These are phyloP conservation scores for Shinisaurus crocodilurus DNA, from an alignment of 2,113 vertebrate species.

Conservation along the genomic window DNA sequence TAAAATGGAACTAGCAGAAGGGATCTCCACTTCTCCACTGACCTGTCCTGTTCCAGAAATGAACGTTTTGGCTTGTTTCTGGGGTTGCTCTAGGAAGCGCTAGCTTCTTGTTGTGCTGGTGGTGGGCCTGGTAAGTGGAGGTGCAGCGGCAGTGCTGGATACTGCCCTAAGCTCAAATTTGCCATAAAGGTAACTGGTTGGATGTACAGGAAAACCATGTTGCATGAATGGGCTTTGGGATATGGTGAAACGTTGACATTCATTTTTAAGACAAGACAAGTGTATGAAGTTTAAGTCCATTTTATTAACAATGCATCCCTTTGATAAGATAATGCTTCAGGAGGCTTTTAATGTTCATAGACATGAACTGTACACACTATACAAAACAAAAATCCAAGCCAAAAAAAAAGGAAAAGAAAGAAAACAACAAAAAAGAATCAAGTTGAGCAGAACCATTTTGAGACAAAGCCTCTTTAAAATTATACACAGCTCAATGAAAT, in stretches of 20 bases:
- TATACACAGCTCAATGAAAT: constrained; percentile 92
- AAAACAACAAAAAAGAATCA: constrained; percentile 77
- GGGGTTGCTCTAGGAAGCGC: too few relatives aligned
- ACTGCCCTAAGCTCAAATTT: neutral
- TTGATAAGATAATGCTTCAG: constrained; percentile 93
- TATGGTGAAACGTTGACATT: neutral
- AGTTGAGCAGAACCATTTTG: constrained; percentile 82
- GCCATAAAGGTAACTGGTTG: neutral
- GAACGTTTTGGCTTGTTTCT: too few relatives aligned
- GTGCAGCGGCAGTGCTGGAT: too few relatives aligned
- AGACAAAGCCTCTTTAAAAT: constrained; percentile 85
- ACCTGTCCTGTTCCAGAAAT: too few relatives aligned
- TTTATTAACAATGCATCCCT: constrained; percentile 98
- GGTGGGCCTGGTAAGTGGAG: too few relatives aligned
- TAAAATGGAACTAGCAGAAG: neutral
- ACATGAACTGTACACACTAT: constrained; percentile 95
- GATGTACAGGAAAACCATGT: neutral
- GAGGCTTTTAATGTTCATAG: constrained; percentile 91
- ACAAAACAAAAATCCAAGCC: constrained; percentile 74
- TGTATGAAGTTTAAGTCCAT: constrained; percentile 78
- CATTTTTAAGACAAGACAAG: constrained; percentile 46
- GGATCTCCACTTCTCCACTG: too few relatives aligned
- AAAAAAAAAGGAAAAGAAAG: constrained; percentile 73
- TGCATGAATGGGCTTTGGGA: neutral
- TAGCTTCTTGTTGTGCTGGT: too few relatives aligned